phyloP scores from a whole-genome alignment of 1,140 invertebrate species.

The Magallana ariakensis region DNA sequence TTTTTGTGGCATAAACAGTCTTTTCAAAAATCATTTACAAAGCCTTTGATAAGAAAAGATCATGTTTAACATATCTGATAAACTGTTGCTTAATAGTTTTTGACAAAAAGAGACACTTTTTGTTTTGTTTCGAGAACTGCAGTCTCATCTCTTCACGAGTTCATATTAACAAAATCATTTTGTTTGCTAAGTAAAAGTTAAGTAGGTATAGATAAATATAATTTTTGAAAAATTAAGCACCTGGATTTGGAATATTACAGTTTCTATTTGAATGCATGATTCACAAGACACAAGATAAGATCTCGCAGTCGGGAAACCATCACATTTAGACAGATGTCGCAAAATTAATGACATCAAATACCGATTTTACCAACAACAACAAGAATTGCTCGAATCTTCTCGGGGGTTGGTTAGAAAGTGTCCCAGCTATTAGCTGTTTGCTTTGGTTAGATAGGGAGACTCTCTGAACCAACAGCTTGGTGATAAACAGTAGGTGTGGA shows the following conservation, averaged over 20 bases:
- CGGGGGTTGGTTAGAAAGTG: not conserved
- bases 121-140: not conserved
- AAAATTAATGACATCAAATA: conserved; percentile 36
- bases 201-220: conserved; percentile 35
- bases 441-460: conserved; percentile 25
- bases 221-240: conserved; percentile 35
- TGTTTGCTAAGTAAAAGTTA: conserved; percentile 26
- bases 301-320: conserved; percentile 18
- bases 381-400: not conserved
- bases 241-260: conserved; percentile 13
- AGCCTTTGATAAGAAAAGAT: not conserved
- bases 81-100: not conserved
- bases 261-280: conserved; percentile 23
- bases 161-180: not conserved
- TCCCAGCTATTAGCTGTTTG: not conserved
- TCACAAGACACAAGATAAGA: not conserved
- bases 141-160: not conserved
- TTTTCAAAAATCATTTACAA: not conserved
- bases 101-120: not conserved
- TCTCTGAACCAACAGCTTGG: not conserved
- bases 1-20: not conserved
- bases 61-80: not conserved
- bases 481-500: conserved; percentile 27
- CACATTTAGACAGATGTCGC: conserved; percentile 34
- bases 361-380: conserved; percentile 24